Base-by-base conservation (phyloP, 2,113 vertebrate genomes). In the Indicator indicator region DNA sequence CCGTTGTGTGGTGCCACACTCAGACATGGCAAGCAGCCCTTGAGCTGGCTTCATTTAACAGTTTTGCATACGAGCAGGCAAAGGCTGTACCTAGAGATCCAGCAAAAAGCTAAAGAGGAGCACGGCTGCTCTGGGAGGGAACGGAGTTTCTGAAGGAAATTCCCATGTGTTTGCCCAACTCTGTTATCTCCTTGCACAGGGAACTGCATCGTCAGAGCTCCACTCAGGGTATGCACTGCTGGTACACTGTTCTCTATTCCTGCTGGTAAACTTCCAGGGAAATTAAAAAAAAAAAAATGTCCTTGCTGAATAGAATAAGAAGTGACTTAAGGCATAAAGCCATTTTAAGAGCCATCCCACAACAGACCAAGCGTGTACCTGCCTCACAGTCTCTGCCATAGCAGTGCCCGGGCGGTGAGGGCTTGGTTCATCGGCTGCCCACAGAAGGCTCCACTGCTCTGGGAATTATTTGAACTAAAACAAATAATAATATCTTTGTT, bases 1-100 rank as follows among this genome's bases (percentile, higher is more conserved):
- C 96, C 86, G 2, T 94, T 96, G 93, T 68, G 48, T 85, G 91
- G 81, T 73, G 93, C 60, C 1, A 15, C n/a, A 9, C 89, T 80
- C 91, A 86, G 56, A 52, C 28, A 42, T 7, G 10, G 76, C 74
- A 78, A 88, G 32, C 58, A 8, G 58, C 54, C 32, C 72, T 27
- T 3, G 14, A 14, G 73, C 27, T 82, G 78, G 63, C 8, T 79
- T 72, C 9, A 2, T 40, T 62, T 83, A 23, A 23, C 9, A 1
- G 44, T 46, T 89, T 42, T 33, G 36, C 38, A 54, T 42, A 9
- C 0, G 0, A 83, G 84, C 54, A 15, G 4, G 75, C 12, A 18
- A 46, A 15, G 16, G 50, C 63, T 86, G 17, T 1, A 23, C 64
- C 23, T 7, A 12, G 63, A 73, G 52, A 69, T 72, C 38, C 18